Conservation (phyloP, 2,888 invertebrate species). For the Ferdinandea cuprea region DNA sequence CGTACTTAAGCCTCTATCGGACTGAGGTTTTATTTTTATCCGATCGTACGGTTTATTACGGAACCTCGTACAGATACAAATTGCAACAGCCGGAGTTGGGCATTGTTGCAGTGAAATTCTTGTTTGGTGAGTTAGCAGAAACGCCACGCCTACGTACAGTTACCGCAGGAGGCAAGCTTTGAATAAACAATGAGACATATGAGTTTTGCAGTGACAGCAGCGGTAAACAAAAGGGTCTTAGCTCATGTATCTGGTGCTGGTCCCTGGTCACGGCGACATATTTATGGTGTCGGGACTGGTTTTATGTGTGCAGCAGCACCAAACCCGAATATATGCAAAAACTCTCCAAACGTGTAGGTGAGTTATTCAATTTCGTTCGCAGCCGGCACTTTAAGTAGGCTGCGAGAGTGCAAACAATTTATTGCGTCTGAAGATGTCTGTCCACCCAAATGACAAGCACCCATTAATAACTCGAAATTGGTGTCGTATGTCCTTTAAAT, state of each 20-base stretch:
- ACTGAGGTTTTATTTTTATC: background rate
- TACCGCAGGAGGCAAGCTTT: conserved; percentile 44
- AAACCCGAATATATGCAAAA: conserved; percentile 19
- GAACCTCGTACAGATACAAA: conserved; percentile 35
- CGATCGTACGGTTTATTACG: conserved; percentile 41
- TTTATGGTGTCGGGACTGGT: conserved; percentile 16
- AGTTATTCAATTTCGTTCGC: conserved; percentile 38
- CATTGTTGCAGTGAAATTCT: conserved; percentile 63
- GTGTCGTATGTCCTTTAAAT: conserved; percentile 20
- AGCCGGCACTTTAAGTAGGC: conserved; percentile 44
- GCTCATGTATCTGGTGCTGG: background rate
- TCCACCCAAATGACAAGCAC: conserved; percentile 25
- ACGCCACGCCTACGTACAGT: conserved; percentile 53
- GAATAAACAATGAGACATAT: conserved; percentile 58
- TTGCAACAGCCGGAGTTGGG: conserved; percentile 20
- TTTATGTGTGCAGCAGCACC: conserved; percentile 1
- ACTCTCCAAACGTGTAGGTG: conserved; percentile 33
- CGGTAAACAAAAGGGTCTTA: conserved; percentile 36
- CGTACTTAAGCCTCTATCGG: background rate
- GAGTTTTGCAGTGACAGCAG: background rate
- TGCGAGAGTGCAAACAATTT: conserved; percentile 45
- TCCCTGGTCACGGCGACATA: conserved; percentile 3
- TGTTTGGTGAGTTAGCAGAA: conserved; percentile 41
- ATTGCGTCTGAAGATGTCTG: conserved; percentile 41
- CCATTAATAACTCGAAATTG: conserved; percentile 34